Evolutionary conservation across 2,113 vertebrate genomes (phyloP).

Genomic region (Engystomops pustulosus): DNA sequence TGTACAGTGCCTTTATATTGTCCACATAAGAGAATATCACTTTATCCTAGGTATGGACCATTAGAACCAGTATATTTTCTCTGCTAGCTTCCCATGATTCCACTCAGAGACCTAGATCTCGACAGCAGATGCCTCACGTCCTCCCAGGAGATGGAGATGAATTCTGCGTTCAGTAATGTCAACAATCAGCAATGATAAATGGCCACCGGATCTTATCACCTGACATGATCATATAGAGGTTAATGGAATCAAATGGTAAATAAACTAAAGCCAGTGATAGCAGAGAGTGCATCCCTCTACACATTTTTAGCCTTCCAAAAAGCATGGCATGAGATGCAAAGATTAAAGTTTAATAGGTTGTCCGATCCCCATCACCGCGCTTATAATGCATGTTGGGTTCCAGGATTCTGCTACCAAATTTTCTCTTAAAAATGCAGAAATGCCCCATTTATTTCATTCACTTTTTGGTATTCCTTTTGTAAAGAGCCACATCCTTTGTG

Average conservation of each 20-base stretch:
- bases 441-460: no score
- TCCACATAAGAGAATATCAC: no score
- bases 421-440: no score
- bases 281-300: neutral
- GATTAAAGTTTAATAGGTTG: no score
- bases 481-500: no score
- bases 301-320: neutral
- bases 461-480: no score
- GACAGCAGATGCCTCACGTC: neutral
- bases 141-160: neutral
- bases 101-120: neutral
- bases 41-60: no score
- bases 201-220: constrained; percentile 29
- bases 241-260: constrained; percentile 56
- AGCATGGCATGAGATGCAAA: neutral
- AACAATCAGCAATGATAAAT: constrained; percentile 42
- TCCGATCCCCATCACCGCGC: no score
- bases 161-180: constrained; percentile 14
- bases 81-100: neutral
- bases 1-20: no score
- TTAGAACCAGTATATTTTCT: neutral
- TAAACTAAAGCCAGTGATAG: constrained; percentile 41
- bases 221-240: constrained; percentile 51
- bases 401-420: no score
- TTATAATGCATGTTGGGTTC: no score